Conservation (phyloP, 2,113 vertebrate genomes). For the Ranitomeya variabilis region DNA sequence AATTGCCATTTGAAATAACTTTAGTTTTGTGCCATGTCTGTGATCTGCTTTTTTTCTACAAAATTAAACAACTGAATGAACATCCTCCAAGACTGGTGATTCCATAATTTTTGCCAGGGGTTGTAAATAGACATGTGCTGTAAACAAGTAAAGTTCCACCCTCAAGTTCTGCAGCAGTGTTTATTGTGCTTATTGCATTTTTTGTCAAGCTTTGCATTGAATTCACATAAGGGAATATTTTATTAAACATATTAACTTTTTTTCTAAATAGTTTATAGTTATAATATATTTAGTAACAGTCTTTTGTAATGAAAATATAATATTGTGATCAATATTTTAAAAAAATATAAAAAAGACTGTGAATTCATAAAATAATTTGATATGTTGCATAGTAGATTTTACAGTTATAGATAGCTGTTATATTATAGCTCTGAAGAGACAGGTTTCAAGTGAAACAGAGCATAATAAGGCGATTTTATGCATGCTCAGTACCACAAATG, state of each 20-base stretch:
- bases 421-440: constrained; percentile 44
- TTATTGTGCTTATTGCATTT: not conserved
- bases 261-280: too few species aligned
- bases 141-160: too few species aligned
- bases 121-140: too few species aligned
- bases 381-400: constrained; percentile 22
- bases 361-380: constrained; percentile 29
- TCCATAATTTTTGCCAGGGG: too few species aligned
- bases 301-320: not conserved
- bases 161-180: not conserved
- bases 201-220: not conserved
- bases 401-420: constrained; percentile 46
- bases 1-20: too few species aligned
- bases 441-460: constrained; percentile 55
- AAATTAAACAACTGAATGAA: too few species aligned
- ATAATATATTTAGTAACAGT: not conserved
- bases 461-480: constrained; percentile 57
- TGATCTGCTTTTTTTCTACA: too few species aligned
- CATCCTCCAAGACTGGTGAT: too few species aligned
- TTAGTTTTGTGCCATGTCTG: too few species aligned
- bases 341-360: constrained; percentile 5
- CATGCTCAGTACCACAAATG: constrained; percentile 56
- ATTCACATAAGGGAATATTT: not conserved
- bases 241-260: not conserved
- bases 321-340: not conserved